Evolutionary conservation across 2,113 vertebrate species (phyloP).

Genomic region (Lepidothrix coronata): DNA sequence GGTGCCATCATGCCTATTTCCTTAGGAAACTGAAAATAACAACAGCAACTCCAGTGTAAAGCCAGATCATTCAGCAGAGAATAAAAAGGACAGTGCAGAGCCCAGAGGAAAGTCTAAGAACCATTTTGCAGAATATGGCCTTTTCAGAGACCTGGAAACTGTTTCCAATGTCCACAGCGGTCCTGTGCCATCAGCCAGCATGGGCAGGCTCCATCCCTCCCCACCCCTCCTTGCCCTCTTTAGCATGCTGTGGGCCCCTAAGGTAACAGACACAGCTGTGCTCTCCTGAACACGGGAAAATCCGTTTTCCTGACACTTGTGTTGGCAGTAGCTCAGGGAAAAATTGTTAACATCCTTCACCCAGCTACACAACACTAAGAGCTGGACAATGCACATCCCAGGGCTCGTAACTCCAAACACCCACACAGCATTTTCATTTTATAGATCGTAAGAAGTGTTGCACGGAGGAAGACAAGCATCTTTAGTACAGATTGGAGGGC

Average conservation of each 20-base stretch:
- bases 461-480: accelerated
- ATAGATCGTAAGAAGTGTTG: background rate
- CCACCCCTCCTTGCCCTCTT: background rate
- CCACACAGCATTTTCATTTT: accelerated
- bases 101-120: background rate
- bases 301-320: background rate
- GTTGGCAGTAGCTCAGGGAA: background rate
- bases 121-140: background rate
- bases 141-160: background rate
- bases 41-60: background rate
- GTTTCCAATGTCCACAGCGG: background rate
- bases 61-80: background rate
- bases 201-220: background rate
- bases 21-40: background rate
- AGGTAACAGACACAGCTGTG: background rate
- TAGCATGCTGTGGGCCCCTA: background rate
- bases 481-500: background rate
- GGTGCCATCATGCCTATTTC: background rate
- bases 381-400: background rate
- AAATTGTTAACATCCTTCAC: background rate
- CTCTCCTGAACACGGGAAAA: background rate
- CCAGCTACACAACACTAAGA: background rate
- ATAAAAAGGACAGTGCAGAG: background rate
- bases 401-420: background rate
- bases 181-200: background rate